These are phyloP conservation scores for Ceuthmochares aereus DNA, from an alignment of 2,113 vertebrate species.

Conservation along the genomic window DNA sequence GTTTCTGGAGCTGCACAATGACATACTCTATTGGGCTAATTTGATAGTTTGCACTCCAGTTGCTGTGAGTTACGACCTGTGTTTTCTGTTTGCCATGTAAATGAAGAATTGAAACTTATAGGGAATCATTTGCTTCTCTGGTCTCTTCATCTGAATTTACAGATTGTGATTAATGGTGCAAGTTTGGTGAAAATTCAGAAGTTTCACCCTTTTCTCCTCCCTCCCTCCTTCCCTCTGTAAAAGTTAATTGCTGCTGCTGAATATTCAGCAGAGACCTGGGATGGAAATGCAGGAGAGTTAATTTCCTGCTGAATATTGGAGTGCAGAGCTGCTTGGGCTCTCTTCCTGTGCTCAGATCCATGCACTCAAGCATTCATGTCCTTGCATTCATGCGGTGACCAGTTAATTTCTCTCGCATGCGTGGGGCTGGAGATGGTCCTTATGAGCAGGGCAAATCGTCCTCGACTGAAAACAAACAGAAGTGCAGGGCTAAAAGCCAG, in stretches of 20 bases:
- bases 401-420: neutral
- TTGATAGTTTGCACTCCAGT: conserved; percentile 64
- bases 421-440: neutral
- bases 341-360: neutral
- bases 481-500: neutral
- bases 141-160: conserved; percentile 1
- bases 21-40: conserved; percentile 66
- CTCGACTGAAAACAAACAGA: neutral
- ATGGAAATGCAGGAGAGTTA: conserved; percentile 14
- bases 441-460: neutral
- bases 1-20: conserved; percentile 57
- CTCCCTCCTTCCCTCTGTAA: neutral
- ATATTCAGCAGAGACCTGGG: conserved; percentile 11
- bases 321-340: neutral
- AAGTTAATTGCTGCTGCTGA: conserved; percentile 33
- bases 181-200: conserved; percentile 10
- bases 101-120: conserved; percentile 44
- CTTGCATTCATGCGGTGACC: neutral
- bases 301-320: conserved; percentile 33
- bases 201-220: neutral
- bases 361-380: neutral
- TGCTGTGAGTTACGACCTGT: conserved; percentile 46
- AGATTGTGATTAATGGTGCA: neutral
- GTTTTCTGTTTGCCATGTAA: conserved; percentile 52
- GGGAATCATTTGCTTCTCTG: conserved; percentile 20